Percentiles rank a stretch among this genome's conserved stretches.
phyloP scores from a whole-genome alignment of 2,888 invertebrate species.

The Tricholauxania praeusta region DNA sequence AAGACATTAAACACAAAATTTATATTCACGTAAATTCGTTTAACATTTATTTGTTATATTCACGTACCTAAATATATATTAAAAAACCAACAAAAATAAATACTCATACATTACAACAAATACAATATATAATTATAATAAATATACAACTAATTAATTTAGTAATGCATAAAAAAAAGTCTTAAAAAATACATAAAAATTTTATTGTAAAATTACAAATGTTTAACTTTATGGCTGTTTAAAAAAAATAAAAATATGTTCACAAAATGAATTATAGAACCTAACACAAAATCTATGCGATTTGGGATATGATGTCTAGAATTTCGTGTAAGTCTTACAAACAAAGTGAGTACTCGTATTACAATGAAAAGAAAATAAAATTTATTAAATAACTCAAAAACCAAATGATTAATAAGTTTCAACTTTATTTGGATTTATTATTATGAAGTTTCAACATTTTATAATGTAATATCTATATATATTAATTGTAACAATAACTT shows the following conservation, averaged over 20 bases:
- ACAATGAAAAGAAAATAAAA: not conserved
- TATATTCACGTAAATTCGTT: conserved; percentile 51
- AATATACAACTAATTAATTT: conserved; percentile 13
- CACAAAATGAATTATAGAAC: not conserved
- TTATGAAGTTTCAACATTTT: not conserved
- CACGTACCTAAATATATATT: conserved; percentile 43
- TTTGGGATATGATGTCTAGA: conserved; percentile 20
- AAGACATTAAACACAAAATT: conserved; percentile 34
- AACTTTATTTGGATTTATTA: conserved; percentile 12
- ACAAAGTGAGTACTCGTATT: not conserved
- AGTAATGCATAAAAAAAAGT: conserved; percentile 21
- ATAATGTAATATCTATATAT: conserved; percentile 35
- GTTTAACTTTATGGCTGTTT: conserved; percentile 63
- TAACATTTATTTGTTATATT: no score
- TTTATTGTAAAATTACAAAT: conserved; percentile 46
- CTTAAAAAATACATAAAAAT: conserved; percentile 52
- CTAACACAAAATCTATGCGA: conserved; percentile 4
- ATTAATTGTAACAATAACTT: conserved; percentile 38
- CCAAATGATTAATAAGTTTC: no score
- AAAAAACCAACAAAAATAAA: conserved; percentile 24
- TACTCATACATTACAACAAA: conserved; percentile 31
- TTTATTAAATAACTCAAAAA: not conserved
- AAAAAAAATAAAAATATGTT: conserved; percentile 52
- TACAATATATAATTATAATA: conserved; percentile 27
- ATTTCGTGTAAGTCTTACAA: conserved; percentile 16